Base-by-base conservation (phyloP, 2,888 invertebrate species). In the Scaptomyza flava region DNA sequence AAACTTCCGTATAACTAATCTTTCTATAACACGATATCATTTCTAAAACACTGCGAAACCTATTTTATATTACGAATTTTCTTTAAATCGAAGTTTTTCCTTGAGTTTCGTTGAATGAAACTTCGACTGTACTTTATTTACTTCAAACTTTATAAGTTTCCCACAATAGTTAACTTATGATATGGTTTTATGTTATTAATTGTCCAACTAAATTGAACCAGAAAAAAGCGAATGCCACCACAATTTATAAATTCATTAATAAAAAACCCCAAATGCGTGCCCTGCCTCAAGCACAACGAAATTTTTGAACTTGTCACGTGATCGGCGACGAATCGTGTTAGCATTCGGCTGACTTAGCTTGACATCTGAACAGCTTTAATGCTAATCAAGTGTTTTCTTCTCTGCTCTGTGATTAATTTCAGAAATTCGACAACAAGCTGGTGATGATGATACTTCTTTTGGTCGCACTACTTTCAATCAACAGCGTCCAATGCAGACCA, bases 171-270 rank as follows among this genome's bases (percentile, higher is more conserved):
- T 17, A 17, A 17, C 17, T 17, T 43, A 20, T 11, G 12, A 51
- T 20, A 42, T 34, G 14, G 33, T 12, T 11, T 11, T 5, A 34
- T 12, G n/a, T 23, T 33, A 34, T 53, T 57, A 64, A 63, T 63
- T 69, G 74, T 58, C 42, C 42, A 50, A 57, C 69, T 62, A 66
- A 66, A 31, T 31, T n/a, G 36, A 77, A 73, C 78, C 74, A 61
- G 76, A 69, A 50, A 27, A 27, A 70, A 58, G 66, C 63, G 74
- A 57, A 36, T 54, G 33, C n/a, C 64, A 43, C 51, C 60, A 38
- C 27, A 27, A 6, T 27, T 23, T 23, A 46, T 48, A 45, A 68
- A 65, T 59, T 65, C 46, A 54, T 53, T 56, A 68, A 57, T 59
- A 46, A 27, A 27, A 27, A 6, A 43, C 2, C 8, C 6, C 27